A percentile compares a stretch with the other conserved stretches of the same genome.
phyloP scores from a whole-genome alignment of 2,797 vertebrate genomes.

The Hipposideros larvatus region DNA sequence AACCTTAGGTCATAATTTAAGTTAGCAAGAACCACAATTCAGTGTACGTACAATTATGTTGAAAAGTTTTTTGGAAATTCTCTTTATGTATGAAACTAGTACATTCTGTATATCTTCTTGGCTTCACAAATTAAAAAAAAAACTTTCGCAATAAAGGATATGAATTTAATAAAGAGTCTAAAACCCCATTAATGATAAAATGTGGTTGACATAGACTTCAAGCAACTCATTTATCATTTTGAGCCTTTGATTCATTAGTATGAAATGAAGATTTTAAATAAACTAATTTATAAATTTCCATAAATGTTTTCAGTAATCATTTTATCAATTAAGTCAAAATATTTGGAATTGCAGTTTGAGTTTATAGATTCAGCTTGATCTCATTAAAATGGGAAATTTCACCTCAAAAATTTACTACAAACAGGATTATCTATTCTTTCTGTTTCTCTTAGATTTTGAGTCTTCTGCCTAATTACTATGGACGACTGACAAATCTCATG shows the following conservation, averaged over 20 bases:
- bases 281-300: background rate
- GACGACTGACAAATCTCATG: background rate
- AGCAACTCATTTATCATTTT: background rate
- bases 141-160: background rate
- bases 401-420: background rate
- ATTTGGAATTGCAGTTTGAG: background rate
- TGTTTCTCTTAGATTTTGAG: background rate
- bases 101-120: background rate
- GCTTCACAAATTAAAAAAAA: background rate
- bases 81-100: background rate
- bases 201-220: background rate
- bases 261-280: slow-evolving; percentile 14
- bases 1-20: background rate
- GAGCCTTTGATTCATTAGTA: background rate
- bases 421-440: background rate
- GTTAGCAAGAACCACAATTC: background rate
- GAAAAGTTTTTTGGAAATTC: background rate
- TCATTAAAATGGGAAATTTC: slow-evolving; percentile 8
- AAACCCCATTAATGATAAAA: background rate
- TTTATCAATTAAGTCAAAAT: slow-evolving; percentile 30
- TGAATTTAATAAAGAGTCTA: slow-evolving; percentile 8
- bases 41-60: background rate
- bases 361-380: background rate
- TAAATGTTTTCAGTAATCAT: background rate
- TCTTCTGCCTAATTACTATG: background rate